Conservation (phyloP, 2,888 invertebrate genomes). For the Meliscaeva auricollis region DNA sequence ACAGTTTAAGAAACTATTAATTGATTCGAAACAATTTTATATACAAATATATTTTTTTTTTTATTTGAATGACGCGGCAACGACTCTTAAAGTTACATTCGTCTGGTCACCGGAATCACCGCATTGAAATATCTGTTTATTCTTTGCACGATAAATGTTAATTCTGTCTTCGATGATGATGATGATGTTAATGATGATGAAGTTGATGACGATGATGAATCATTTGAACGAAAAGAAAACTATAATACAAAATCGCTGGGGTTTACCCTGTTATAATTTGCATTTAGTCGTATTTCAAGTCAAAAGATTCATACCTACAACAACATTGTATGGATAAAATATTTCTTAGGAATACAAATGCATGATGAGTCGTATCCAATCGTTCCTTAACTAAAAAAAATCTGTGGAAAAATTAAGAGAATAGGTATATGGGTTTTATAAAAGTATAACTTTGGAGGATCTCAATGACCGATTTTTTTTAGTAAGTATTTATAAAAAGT, state of each 20-base stretch:
- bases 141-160: slow-evolving; percentile 9
- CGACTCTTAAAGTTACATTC: not conserved
- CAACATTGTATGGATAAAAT: not conserved
- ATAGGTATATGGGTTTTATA: not conserved
- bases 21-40: slow-evolving; percentile 1
- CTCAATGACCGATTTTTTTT: too few relatives aligned
- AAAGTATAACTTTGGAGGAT: too few relatives aligned
- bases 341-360: not conserved
- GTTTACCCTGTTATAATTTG: slow-evolving; percentile 11
- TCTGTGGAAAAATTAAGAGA: not conserved
- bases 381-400: not conserved
- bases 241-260: not conserved
- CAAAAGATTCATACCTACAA: slow-evolving; percentile 17
- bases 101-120: slow-evolving; percentile 10
- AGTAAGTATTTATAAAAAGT: too few relatives aligned
- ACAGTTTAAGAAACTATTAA: slow-evolving; percentile 7
- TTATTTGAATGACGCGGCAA: not conserved
- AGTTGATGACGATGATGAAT: slow-evolving; percentile 23
- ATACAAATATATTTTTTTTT: not conserved
- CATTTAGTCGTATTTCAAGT: slow-evolving; percentile 9
- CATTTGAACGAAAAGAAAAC: not conserved
- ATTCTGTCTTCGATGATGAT: slow-evolving; percentile 5
- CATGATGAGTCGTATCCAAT: not conserved
- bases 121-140: slow-evolving; percentile 6
- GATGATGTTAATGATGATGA: not conserved